Evolutionary conservation across 2,113 vertebrate genomes (phyloP), one percentile per base, ranked within the genome.

Genomic region (Erythrocercus mccallii): DNA sequence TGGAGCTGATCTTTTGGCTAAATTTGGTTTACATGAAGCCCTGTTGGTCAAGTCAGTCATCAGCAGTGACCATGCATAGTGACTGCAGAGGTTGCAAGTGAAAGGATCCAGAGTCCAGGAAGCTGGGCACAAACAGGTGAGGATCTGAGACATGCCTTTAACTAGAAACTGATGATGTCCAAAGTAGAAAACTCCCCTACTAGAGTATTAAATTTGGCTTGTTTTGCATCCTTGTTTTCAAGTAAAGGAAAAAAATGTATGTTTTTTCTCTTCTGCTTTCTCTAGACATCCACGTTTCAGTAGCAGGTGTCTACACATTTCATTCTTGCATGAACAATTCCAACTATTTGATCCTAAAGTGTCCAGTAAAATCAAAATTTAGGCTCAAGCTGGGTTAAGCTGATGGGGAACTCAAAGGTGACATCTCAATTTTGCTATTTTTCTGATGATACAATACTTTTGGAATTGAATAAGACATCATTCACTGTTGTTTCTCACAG

Each of bases 171-270:
- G 6, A 25, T 81, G 20, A 42, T 2, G 1, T 44, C 15, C 58
- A 61, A 51, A n/a, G 28, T 5, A 68, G 47, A 25, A 51, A 61
- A 11, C 11, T 3, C 13, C 0, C 0, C 21, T 33, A 3, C 10
- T 15, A 5, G 17, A 33, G 3, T 60, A 25, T 45, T 74, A 87
- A 7, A 44, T 72, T 61, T 73, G n/a, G 5, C 17, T 86, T 77
- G 24, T 16, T 73, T 91, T 70, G 10, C 17, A 40, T 25, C 10
- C 10, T 22, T 81, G 65, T 37, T 53, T 60, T 20, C 13, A 54
- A 80, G 22, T 23, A 54, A 72, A 45, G 50, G 24, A 19, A 9
- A 60, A 66, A 53, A 61, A 47, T 22, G 10, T 47, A 47, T 47
- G 45, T 21, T 53, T 58, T 73, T 86, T 48, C 23, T 74, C 30